Conservation (phyloP, 2,113 vertebrate genomes). For the Neogale vison region DNA sequence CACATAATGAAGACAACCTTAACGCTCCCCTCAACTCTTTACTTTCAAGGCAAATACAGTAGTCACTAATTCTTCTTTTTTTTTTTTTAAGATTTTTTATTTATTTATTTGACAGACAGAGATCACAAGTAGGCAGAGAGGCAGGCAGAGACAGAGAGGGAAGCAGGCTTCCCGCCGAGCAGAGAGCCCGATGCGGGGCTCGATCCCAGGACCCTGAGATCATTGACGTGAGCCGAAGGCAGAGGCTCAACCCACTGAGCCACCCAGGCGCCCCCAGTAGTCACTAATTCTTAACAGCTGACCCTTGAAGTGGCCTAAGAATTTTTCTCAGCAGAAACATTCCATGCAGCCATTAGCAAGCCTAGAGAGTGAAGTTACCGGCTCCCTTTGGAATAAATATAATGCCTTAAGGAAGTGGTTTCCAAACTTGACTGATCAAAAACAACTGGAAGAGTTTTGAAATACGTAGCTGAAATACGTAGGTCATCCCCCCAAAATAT, state of each 20-base stretch:
- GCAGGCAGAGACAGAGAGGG: too few species aligned
- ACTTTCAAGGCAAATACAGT: not conserved
- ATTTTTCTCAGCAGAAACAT: not conserved
- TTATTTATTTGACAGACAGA: too few species aligned
- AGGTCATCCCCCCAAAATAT: not conserved
- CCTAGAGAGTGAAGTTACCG: not conserved
- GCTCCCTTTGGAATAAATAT: not conserved
- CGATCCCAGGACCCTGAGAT: too few species aligned
- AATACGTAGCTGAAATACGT: not conserved
- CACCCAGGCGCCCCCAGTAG: too few species aligned
- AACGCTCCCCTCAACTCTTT: not conserved
- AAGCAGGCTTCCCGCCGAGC: too few species aligned
- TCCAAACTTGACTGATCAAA: not conserved
- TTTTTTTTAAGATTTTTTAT: too few species aligned
- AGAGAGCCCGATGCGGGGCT: too few species aligned
- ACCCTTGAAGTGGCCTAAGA: not conserved
- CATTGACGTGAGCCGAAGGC: too few species aligned
- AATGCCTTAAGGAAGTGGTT: not conserved
- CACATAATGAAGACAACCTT: not conserved
- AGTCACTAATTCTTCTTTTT: conserved; percentile 10
- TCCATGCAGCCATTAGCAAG: conserved; percentile 5
- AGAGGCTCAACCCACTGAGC: too few species aligned
- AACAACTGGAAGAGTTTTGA: not conserved
- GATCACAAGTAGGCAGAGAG: too few species aligned
- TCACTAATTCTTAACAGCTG: conserved; percentile 3